phyloP scores from a whole-genome alignment of 1,140 invertebrate species.

The Aleiodes sp. region DNA sequence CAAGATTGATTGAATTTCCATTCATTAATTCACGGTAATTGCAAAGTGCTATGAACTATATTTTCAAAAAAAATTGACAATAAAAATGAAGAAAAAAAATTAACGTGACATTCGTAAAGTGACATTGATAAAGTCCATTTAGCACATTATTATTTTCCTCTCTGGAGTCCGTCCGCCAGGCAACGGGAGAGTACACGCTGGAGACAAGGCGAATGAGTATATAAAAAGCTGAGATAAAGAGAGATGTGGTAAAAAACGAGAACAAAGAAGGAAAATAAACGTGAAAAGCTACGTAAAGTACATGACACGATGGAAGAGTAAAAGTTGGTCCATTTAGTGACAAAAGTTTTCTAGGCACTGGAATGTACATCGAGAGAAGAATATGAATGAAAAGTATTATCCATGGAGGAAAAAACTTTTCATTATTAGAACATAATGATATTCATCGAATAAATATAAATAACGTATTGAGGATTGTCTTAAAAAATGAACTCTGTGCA shows the following conservation, averaged over 20 bases:
- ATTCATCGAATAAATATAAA: too few relatives aligned
- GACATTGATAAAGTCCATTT: constrained; percentile 11
- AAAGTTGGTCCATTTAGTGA: not conserved
- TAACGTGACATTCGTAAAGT: not conserved
- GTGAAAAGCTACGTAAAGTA: not conserved
- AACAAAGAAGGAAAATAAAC: not conserved
- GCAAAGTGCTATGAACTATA: too few relatives aligned
- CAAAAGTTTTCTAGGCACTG: not conserved
- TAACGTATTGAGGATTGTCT: too few relatives aligned
- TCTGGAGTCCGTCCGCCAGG: not conserved
- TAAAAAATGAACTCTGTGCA: too few relatives aligned
- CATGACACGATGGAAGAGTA: not conserved
- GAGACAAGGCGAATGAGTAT: not conserved
- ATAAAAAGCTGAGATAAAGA: constrained; percentile 2
- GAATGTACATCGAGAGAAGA: not conserved
- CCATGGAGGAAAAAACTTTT: too few relatives aligned
- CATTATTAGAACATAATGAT: too few relatives aligned
- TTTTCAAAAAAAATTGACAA: too few relatives aligned
- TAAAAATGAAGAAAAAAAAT: not conserved
- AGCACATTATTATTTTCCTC: constrained; percentile 11
- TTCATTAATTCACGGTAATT: too few relatives aligned
- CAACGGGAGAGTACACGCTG: too few relatives aligned
- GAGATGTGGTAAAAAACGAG: not conserved
- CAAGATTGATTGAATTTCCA: constrained; percentile 1
- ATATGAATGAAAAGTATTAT: not conserved